Evolutionary conservation across 2,888 invertebrate species (phyloP).

Genomic region (Seira ritae): DNA sequence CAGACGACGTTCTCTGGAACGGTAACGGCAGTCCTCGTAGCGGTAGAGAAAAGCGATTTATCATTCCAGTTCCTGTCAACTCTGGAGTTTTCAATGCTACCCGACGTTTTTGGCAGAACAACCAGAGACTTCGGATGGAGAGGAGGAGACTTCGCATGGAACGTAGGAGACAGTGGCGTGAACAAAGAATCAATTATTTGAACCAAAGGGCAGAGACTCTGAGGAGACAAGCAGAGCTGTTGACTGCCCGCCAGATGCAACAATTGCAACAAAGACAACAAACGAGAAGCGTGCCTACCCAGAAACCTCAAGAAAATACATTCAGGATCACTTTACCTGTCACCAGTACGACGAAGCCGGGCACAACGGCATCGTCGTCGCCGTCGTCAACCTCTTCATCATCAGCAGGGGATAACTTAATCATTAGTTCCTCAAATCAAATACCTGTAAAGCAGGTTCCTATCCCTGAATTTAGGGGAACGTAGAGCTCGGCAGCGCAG

Average conservation of each 20-base stretch:
- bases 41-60: slow-evolving; percentile 29
- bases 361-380: not conserved
- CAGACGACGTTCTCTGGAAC: slow-evolving; percentile 23
- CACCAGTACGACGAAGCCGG: too few species aligned
- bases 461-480: slow-evolving; percentile 13
- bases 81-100: slow-evolving; percentile 10
- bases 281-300: not conserved
- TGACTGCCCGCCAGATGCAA: not conserved
- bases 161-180: slow-evolving; percentile 37
- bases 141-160: slow-evolving; percentile 27
- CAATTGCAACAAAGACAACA: slow-evolving; percentile 8
- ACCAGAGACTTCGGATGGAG: slow-evolving; percentile 29
- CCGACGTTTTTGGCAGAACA: slow-evolving; percentile 23
- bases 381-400: not conserved
- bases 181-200: slow-evolving; percentile 43
- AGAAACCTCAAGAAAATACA: not conserved
- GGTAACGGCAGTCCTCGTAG: too few species aligned
- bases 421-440: not conserved
- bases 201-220: slow-evolving; percentile 34
- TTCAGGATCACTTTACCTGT: too few species aligned
- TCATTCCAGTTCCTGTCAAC: slow-evolving; percentile 11
- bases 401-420: not conserved
- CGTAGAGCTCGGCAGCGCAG: too few species aligned
- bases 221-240: slow-evolving; percentile 17
- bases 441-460: slow-evolving; percentile 43